phyloP scores from a whole-genome alignment of 2,888 invertebrate species.

The Molorchus minor region DNA sequence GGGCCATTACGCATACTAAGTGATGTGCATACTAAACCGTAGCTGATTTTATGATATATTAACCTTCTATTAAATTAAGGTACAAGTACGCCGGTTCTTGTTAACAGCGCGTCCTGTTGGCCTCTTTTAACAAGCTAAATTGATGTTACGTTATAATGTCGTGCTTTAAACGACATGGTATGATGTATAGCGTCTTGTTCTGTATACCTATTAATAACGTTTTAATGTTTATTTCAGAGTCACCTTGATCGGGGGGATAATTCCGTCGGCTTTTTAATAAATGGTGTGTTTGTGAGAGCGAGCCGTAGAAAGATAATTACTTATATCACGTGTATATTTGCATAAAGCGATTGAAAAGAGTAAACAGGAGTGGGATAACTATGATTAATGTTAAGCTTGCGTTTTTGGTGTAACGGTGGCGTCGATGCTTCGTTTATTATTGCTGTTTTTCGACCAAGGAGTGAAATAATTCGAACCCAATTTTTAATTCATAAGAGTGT shows the following conservation, averaged over 20 bases:
- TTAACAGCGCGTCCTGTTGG: slow-evolving; percentile 36
- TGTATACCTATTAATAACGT: neutral
- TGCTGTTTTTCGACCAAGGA: no score
- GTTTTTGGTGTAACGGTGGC: neutral
- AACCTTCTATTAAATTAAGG: slow-evolving; percentile 18
- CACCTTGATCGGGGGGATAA: no score
- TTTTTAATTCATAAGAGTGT: no score
- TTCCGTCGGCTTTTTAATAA: no score
- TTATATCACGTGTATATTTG: neutral
- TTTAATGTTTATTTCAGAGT: no score
- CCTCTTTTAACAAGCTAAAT: slow-evolving; percentile 42
- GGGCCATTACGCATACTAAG: neutral
- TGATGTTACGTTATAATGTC: slow-evolving; percentile 47
- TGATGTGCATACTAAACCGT: slow-evolving; percentile 9
- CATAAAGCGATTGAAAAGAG: neutral
- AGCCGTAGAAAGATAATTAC: no score
- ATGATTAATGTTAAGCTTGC: neutral
- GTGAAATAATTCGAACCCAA: no score
- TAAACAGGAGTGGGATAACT: neutral
- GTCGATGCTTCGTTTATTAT: neutral
- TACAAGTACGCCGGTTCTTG: slow-evolving; percentile 22
- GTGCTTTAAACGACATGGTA: slow-evolving; percentile 38
- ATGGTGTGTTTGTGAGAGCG: no score
- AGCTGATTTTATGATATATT: slow-evolving; percentile 19
- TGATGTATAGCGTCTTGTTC: slow-evolving; percentile 29